Evolutionary conservation across 2,797 vertebrate genomes (phyloP), one percentile per base, ranked within the genome.

Genomic region (Gorsachius magnificus): DNA sequence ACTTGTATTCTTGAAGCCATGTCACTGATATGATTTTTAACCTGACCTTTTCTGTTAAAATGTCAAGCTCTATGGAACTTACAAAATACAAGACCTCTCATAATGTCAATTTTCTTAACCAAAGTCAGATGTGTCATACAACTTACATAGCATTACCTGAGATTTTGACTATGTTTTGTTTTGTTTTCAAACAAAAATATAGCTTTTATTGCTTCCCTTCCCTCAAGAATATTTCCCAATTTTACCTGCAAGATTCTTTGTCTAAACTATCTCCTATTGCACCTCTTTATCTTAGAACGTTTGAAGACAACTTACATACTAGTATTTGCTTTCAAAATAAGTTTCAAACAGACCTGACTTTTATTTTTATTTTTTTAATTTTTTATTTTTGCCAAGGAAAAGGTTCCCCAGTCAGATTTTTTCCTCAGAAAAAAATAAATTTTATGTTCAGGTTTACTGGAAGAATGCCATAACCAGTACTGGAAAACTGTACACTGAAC

Each of bases 31-130:
- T 7, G 16, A 83, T 35, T 95, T 95, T 48, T 51, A 68, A 51
- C 54, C 13, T 86, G 33, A 89, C 36, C 12, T 91, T 91, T 85
- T 71, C 43, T 57, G 22, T 50, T 66, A 93, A 93, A 97, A 94
- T 89, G n/a, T 74, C 64, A 76, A 16, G 7, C 14, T 87, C 50
- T 65, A 53, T 31, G 45, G 69, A 28, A 14, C 24, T 71, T 84
- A 79, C 56, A 64, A 91, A 89, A 65, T 48, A 43, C 16, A 82
- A 70, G 33, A 74, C 10, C 56, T 53, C 43, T 80, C 10, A 31
- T 9, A 72, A 13, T 10, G 8, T 26, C 10, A 43, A 51, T 66
- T 83, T 74, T 77, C n/a, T 54, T 61, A 57, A 71, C 11, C 29
- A 18, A 22, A 41, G 13, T 81, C 38, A 58, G 35, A 72, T 57